Evolutionary conservation across 2,113 vertebrate species (phyloP).

Genomic region (Hydropotes inermis): DNA sequence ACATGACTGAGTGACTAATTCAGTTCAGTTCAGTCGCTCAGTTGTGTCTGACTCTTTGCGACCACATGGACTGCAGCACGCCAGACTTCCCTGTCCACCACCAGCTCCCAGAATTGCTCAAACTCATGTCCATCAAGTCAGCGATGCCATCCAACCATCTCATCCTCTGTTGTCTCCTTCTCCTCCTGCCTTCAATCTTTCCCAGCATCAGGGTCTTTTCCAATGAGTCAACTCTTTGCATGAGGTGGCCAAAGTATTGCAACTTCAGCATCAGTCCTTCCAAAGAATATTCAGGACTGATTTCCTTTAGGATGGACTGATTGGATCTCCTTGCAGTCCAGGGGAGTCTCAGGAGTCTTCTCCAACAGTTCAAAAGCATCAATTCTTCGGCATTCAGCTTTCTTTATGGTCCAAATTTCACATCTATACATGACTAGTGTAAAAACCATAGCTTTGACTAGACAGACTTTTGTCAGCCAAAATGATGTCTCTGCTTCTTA

Average conservation of each 20-base stretch:
- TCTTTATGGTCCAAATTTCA: neutral
- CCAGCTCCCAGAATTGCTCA: neutral
- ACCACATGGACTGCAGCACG: neutral
- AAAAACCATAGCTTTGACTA: neutral
- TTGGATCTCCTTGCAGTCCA: neutral
- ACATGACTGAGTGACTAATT: neutral
- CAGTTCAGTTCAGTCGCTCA: neutral
- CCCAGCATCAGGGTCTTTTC: neutral
- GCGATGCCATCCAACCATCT: neutral
- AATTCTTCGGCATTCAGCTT: rapidly evolving
- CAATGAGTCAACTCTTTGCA: neutral
- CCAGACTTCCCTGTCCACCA: neutral
- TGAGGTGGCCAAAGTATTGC: neutral
- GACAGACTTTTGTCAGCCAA: neutral
- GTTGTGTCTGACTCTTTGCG: neutral
- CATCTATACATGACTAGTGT: neutral
- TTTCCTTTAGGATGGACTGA: neutral
- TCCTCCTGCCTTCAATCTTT: neutral
- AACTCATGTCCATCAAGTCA: neutral
- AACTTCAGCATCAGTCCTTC: neutral
- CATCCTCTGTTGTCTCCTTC: neutral
- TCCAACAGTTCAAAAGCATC: neutral
- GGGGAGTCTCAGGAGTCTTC: neutral
- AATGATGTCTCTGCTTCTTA: neutral
- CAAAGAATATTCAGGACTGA: neutral